Evolutionary conservation across 2,888 invertebrate species (phyloP).

Genomic region (Nysson spinosus): DNA sequence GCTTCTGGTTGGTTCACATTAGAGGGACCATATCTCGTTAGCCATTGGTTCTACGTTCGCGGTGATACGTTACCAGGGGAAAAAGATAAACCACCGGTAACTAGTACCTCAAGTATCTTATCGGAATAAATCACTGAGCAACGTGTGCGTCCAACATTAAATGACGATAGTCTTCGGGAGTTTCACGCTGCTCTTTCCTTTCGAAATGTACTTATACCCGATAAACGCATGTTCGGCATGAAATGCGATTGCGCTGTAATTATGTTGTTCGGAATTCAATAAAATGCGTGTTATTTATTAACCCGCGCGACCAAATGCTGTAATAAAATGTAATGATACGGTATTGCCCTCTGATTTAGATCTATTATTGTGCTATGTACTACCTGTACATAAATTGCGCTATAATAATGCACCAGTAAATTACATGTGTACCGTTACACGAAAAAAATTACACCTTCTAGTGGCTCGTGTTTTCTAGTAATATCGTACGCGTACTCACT

Average conservation of each 20-base stretch:
- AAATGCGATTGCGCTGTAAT: conserved; percentile 23
- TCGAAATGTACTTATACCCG: conserved; percentile 33
- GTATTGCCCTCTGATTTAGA: conserved; percentile 38
- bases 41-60: conserved; percentile 12
- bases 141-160: not conserved
- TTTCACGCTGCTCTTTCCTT: conserved; percentile 15
- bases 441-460: conserved; percentile 7
- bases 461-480: not conserved
- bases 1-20: conserved; percentile 23
- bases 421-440: conserved; percentile 22
- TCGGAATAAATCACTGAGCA: conserved; percentile 30
- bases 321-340: conserved; percentile 50
- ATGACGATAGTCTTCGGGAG: conserved; percentile 1
- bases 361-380: conserved; percentile 25
- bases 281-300: conserved; percentile 45
- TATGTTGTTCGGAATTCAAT: conserved; percentile 52
- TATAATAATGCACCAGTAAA: conserved; percentile 17
- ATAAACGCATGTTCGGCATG: conserved; percentile 28
- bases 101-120: conserved; percentile 25
- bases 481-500: not conserved
- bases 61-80: conserved; percentile 15
- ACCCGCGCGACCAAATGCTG: conserved; percentile 21
- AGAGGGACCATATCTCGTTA: conserved; percentile 48
- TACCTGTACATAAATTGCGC: conserved; percentile 44
- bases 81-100: conserved; percentile 32